These are phyloP conservation scores for Spisula solida DNA, from an alignment of 2,888 invertebrate genomes.

Conservation along the genomic window DNA sequence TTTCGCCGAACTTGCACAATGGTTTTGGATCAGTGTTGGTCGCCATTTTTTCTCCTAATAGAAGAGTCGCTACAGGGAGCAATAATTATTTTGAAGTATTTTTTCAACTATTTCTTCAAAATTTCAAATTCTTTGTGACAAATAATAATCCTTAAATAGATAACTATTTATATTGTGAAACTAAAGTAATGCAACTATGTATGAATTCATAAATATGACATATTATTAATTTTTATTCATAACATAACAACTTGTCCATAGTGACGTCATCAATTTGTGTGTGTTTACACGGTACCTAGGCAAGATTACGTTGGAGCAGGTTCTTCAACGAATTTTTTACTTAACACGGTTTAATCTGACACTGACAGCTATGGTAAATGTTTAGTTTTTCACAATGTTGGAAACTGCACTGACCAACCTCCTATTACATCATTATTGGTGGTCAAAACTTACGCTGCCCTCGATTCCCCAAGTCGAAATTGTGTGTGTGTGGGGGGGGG, in stretches of 20 bases:
- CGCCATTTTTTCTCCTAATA: conserved; percentile 27
- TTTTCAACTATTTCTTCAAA: too few relatives aligned
- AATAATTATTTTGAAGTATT: background rate
- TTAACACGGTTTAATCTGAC: background rate
- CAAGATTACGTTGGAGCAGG: conserved; percentile 55
- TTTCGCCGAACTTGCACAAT: conserved; percentile 81
- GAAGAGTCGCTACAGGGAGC: background rate
- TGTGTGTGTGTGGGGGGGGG: too few relatives aligned
- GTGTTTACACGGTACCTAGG: conserved; percentile 80
- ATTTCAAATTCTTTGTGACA: too few relatives aligned
- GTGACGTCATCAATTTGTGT: conserved; percentile 73
- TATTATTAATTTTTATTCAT: background rate
- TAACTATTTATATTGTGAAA: too few relatives aligned
- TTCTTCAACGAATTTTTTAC: conserved; percentile 2
- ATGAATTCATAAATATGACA: background rate
- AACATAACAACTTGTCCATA: background rate
- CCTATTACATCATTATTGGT: too few relatives aligned
- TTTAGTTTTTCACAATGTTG: background rate
- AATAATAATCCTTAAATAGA: too few relatives aligned
- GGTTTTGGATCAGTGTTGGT: conserved; percentile 68
- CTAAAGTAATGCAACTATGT: background rate
- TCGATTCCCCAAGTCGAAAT: too few relatives aligned
- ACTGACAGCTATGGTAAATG: background rate
- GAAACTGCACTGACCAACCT: background rate
- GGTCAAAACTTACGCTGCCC: too few relatives aligned